Evolutionary conservation across 2,888 invertebrate species (phyloP), one percentile per base, ranked within the genome.

Genomic region (Himalopsyche kuldschensis): DNA sequence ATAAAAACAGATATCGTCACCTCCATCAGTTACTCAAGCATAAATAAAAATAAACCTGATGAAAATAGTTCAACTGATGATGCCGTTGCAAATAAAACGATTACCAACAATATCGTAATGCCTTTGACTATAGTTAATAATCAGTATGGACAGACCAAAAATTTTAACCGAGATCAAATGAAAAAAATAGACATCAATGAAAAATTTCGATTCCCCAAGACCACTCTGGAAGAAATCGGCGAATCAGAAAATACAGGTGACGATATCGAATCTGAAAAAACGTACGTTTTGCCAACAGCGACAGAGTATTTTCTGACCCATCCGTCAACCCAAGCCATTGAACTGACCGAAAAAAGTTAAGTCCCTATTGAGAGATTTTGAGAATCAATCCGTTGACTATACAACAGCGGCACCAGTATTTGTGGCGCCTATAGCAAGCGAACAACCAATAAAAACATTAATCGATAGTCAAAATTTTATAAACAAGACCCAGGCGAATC

Each of bases 1-100:
- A 82, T 83, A 24, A 89, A 89, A 63, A 89, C 90, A 0, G 89
- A 90, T 82, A 89, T 90, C 0, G 89, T 90, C 0, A 90, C 90
- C 0, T 90, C 90, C 4, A 88, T 90, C n/a, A 90, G 90, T 77
- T 90, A 47, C 46, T 75, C 63, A 24, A 80, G 79, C 41, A 30
- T 24, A 1, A 20, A 27, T 30, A 75, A 79, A 20, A 46, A 69
- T 4, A 35, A 30, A 15, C 20, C 55, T 6, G 31, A 0, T 78
- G 69, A 82, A 75, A 55, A 82, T n/a, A 55, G 10, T 35, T 31
- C 30, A 32, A 55, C n/a, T 48, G 48, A 48, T n/a, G 75, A 75
- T 46, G 17, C 27, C 31, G 47, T 48, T 17, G 75, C n/a, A 75
- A 27, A 41, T 20, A 30, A 75, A n/a, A 76, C 35, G 17, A 15